These are phyloP conservation scores for Helicoverpa assulta DNA, from an alignment of 2,888 invertebrate genomes.

Conservation along the genomic window DNA sequence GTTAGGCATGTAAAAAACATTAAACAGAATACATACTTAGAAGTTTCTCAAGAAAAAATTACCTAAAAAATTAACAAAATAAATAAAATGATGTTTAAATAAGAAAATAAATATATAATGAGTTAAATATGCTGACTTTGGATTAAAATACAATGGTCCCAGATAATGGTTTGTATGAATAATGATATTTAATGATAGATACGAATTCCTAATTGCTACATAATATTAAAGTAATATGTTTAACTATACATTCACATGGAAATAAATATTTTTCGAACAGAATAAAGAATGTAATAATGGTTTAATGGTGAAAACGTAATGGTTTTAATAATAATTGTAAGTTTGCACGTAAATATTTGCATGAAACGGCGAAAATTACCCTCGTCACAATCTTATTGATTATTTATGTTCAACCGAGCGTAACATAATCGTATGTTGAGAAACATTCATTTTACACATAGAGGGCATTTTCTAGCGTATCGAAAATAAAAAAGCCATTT, in stretches of 20 bases:
- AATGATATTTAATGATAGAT: conserved; percentile 17
- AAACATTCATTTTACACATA: conserved; percentile 57
- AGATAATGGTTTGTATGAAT: conserved; percentile 7
- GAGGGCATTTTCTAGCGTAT: conserved; percentile 67
- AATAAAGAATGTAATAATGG: conserved; percentile 24
- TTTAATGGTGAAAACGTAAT: conserved; percentile 36
- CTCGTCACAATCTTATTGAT: conserved; percentile 70
- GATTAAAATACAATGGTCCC: conserved; percentile 28
- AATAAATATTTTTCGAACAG: conserved; percentile 20
- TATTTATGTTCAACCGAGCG: conserved; percentile 70
- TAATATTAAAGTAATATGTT: neutral
- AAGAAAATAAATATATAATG: conserved; percentile 20
- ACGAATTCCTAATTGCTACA: neutral
- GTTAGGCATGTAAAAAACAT: conserved; percentile 15
- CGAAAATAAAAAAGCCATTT: conserved; percentile 82
- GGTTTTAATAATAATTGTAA: conserved; percentile 31
- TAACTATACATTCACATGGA: neutral
- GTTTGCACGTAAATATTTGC: conserved; percentile 57
- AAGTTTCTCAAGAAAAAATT: conserved; percentile 1
- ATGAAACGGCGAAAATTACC: conserved; percentile 56
- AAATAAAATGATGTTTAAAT: neutral
- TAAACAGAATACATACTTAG: conserved; percentile 4
- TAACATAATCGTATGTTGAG: conserved; percentile 59
- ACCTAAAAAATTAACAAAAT: neutral
- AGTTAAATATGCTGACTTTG: conserved; percentile 46